Conservation (phyloP, 2,888 invertebrate genomes). For the Ligdia adustata region DNA sequence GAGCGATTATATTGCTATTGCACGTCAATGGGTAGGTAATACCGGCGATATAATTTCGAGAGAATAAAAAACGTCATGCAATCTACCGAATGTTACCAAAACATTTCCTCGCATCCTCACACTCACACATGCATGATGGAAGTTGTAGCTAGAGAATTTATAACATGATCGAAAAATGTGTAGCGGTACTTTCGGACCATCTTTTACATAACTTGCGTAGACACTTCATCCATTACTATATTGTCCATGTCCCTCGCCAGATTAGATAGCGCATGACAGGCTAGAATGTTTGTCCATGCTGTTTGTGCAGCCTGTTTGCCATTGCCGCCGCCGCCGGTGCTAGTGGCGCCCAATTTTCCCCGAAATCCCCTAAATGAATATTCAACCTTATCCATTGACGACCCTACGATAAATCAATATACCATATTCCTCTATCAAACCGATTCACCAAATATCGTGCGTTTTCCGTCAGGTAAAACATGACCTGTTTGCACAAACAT, state of each 20-base stretch:
- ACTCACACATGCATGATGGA: too few relatives aligned
- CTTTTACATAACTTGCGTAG: constrained; percentile 28
- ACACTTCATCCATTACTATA: constrained; percentile 28
- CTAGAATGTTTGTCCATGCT: constrained; percentile 66
- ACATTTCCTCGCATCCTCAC: too few relatives aligned
- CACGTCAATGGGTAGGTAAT: too few relatives aligned
- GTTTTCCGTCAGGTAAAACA: constrained; percentile 46
- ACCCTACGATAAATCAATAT: constrained; percentile 40
- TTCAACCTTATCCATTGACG: constrained; percentile 47
- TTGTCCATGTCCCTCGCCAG: constrained; percentile 59
- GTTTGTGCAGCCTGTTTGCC: constrained; percentile 67
- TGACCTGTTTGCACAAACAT: constrained; percentile 41
- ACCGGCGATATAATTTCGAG: too few relatives aligned
- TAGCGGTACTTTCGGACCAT: constrained; percentile 8
- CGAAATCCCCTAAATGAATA: constrained; percentile 41
- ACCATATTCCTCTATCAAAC: constrained; percentile 32
- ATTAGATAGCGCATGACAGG: constrained; percentile 72
- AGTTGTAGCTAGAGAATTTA: too few relatives aligned
- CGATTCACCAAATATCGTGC: constrained; percentile 38
- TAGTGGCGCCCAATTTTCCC: constrained; percentile 47
- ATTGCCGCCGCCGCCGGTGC: constrained; percentile 52
- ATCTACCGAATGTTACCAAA: too few relatives aligned
- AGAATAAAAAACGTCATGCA: too few relatives aligned
- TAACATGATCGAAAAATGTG: constrained; percentile 2
- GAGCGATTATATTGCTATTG: too few relatives aligned